A percentile compares a stretch with the other conserved stretches of the same genome.
phyloP scores from a whole-genome alignment of 2,888 invertebrate genomes.

The Plebejus anna region DNA sequence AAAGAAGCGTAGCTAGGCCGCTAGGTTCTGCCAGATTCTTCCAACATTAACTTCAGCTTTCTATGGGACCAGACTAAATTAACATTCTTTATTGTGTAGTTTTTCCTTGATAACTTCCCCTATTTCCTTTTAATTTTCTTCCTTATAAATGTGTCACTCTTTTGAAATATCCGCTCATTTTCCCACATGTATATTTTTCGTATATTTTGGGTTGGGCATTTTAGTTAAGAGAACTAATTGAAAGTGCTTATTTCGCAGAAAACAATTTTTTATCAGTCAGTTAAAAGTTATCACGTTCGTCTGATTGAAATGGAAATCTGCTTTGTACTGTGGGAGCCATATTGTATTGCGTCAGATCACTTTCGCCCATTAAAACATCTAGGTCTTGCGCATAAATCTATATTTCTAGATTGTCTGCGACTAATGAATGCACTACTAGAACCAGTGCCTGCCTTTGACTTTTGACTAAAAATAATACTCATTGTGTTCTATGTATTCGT shows the following conservation, averaged over 20 bases:
- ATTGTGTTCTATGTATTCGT: not conserved
- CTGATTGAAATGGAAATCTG: constrained; percentile 32
- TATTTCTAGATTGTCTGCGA: not conserved
- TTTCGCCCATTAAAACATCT: constrained; percentile 29
- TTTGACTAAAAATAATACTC: not conserved
- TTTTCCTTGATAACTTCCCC: too few species aligned
- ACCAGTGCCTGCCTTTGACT: not conserved
- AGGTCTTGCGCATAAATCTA: constrained; percentile 24
- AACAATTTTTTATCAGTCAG: not conserved
- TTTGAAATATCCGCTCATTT: too few species aligned
- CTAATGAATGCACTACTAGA: not conserved
- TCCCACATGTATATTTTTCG: too few species aligned
- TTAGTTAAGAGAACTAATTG: not conserved
- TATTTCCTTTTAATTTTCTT: too few species aligned
- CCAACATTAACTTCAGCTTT: too few species aligned
- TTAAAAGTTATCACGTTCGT: not conserved
- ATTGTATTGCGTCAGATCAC: constrained; percentile 28
- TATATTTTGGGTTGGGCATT: too few species aligned
- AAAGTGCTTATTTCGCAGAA: not conserved
- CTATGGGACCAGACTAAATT: too few species aligned
- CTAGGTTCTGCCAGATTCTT: too few species aligned
- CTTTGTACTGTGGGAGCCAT: constrained; percentile 27
- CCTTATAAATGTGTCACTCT: too few species aligned
- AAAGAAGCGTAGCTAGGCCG: too few species aligned
- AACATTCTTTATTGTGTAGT: too few species aligned